Evolutionary conservation across 2,797 vertebrate species (phyloP).

Genomic region (Argyrosomus regius): DNA sequence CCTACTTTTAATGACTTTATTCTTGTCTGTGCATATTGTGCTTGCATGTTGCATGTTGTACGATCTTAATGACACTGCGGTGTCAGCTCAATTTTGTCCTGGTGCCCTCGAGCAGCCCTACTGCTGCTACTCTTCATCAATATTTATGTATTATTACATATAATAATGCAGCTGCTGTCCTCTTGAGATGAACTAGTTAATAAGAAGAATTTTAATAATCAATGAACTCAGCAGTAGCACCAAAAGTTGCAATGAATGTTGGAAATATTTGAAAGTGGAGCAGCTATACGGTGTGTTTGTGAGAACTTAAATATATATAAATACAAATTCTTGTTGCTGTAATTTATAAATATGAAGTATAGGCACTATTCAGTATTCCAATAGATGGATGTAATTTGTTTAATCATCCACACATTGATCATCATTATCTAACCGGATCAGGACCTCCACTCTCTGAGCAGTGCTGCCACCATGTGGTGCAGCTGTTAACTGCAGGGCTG

Average conservation of each 20-base stretch:
- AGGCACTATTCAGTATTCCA: background rate
- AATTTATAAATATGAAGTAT: background rate
- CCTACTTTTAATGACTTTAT: background rate
- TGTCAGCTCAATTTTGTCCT: background rate
- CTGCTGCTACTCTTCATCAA: background rate
- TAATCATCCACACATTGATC: background rate
- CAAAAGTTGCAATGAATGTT: background rate
- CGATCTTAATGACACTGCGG: no score
- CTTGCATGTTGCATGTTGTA: background rate
- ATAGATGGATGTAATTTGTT: background rate
- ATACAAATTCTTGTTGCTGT: background rate
- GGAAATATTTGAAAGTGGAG: background rate
- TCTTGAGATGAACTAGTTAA: background rate
- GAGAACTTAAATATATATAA: background rate
- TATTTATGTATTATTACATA: no score
- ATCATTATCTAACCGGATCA: background rate
- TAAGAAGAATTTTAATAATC: background rate
- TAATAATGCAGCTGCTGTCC: background rate
- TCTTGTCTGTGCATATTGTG: background rate
- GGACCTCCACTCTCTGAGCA: background rate
- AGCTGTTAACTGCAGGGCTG: background rate
- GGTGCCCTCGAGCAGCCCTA: background rate
- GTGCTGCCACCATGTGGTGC: conserved; percentile 29
- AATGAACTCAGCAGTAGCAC: background rate
- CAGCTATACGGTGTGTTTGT: background rate